A percentile compares a stretch with the other conserved stretches of the same genome.
Conservation (phyloP, 2,797 vertebrate genomes). For the Manis crassicaudata region DNA sequence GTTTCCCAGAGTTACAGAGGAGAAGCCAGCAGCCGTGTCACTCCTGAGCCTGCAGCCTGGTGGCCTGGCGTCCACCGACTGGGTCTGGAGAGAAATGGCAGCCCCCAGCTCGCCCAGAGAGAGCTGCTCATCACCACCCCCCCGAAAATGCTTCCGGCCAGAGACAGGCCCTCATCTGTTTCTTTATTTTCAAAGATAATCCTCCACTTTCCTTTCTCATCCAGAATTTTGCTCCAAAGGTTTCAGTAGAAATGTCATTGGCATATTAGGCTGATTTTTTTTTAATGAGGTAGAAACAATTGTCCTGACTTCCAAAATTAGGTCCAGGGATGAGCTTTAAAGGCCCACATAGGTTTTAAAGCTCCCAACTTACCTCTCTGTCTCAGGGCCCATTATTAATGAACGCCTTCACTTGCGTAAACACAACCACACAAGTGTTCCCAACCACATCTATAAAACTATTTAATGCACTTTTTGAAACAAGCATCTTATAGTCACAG, state of each 20-base stretch:
- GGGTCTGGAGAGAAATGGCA: not conserved
- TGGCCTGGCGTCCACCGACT: not conserved
- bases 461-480: slow-evolving; percentile 83
- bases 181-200: not conserved
- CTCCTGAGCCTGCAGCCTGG: not conserved
- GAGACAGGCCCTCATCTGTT: fast-evolving
- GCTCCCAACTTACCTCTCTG: slow-evolving; percentile 71
- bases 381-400: slow-evolving; percentile 74
- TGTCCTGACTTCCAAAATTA: slow-evolving; percentile 30
- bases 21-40: not conserved
- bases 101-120: not conserved
- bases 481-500: slow-evolving; percentile 79
- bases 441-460: slow-evolving; percentile 84
- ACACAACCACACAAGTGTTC: slow-evolving; percentile 81
- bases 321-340: slow-evolving; percentile 20
- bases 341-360: slow-evolving; percentile 36
- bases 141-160: fast-evolving
- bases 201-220: not conserved
- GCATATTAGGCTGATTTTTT: not conserved
- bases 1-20: not conserved
- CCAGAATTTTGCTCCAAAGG: not conserved
- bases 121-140: not conserved
- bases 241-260: not conserved
- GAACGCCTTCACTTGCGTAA: slow-evolving; percentile 81
- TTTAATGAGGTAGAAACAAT: not conserved